Evolutionary conservation across 2,113 vertebrate species (phyloP), one percentile per base, ranked within the genome.

Genomic region (Psophia crepitans): DNA sequence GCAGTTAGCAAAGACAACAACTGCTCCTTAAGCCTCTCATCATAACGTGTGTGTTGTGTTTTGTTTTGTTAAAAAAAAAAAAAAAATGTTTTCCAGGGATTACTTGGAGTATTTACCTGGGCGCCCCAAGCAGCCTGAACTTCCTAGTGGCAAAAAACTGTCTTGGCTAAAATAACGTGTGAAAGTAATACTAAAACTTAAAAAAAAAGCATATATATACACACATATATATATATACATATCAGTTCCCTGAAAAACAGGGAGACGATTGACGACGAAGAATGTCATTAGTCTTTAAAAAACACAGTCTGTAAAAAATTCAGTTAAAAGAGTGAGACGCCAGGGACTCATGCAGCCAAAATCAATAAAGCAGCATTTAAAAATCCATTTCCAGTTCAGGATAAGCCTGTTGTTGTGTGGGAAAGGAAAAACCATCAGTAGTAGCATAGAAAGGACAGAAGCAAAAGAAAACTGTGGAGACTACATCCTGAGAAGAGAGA

Each of bases 311-410:
- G 53, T 8, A 92, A 94, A 95, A 91, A 79, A 56, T 20, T 68
- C 51, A 61, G 66, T 79, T 79, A 69, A 90, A 88, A 26, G 28
- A 90, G 27, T 57, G 71, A 92, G 95, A 90, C 83, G 86, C 74
- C 39, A 85, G 90, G 69, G 90, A 94, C 22, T 75, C 92, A 85
- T 79, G 80, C 71, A 93, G 90, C 71, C 92, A 93, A 93, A 92
- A 92, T 76, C 90, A 95, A 93, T 92, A 93, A 80, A 92, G 46
- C 27, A 57, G 75, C 63, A 94, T 89, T 97, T 95, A 93, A 95
- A 97, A 95, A 88, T 21, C 88, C 90, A 97, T 94, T 90, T 94
- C 54, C 83, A 94, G 49, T 20, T 91, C 85, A 91, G 81, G 43
- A 73, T 76, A 88, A 94, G 56, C 41, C 23, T 57, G n/a, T 58